Percentiles rank a stretch among this genome's conserved stretches.
Evolutionary conservation across 2,888 invertebrate genomes (phyloP).

Genomic region (Dynastes grantii): DNA sequence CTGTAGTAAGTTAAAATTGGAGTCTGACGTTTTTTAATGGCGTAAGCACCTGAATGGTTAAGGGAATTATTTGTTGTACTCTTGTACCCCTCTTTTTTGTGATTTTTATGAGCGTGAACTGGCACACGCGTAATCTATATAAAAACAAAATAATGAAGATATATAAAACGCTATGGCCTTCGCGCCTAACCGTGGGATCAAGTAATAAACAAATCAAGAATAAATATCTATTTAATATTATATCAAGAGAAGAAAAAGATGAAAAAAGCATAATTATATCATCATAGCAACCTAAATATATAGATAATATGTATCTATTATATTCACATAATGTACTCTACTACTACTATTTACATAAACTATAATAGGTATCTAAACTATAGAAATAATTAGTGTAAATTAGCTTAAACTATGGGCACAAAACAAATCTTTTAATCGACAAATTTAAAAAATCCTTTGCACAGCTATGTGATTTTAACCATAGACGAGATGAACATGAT

Average conservation of each 20-base stretch:
- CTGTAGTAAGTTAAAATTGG: too few relatives aligned
- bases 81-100: constrained; percentile 39
- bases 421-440: constrained; percentile 67
- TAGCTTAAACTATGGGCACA: constrained; percentile 73
- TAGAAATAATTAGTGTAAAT: constrained; percentile 65
- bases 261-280: constrained; percentile 61
- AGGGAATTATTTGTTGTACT: constrained; percentile 33
- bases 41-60: not conserved
- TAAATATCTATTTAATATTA: constrained; percentile 67
- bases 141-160: constrained; percentile 59
- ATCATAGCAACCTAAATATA: constrained; percentile 66
- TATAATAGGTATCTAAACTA: constrained; percentile 55
- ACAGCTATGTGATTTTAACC: constrained; percentile 53
- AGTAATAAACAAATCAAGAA: constrained; percentile 71
- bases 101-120: constrained; percentile 65
- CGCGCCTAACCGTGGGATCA: constrained; percentile 72
- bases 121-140: constrained; percentile 65
- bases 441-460: constrained; percentile 65
- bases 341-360: constrained; percentile 64
- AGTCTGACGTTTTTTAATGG: too few relatives aligned
- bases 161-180: constrained; percentile 67
- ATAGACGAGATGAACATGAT: constrained; percentile 10
- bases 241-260: constrained; percentile 52
- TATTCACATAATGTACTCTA: constrained; percentile 63
- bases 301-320: constrained; percentile 61